Base-by-base conservation (phyloP, 2,888 invertebrate genomes). In the Pasiphila rectangulata region DNA sequence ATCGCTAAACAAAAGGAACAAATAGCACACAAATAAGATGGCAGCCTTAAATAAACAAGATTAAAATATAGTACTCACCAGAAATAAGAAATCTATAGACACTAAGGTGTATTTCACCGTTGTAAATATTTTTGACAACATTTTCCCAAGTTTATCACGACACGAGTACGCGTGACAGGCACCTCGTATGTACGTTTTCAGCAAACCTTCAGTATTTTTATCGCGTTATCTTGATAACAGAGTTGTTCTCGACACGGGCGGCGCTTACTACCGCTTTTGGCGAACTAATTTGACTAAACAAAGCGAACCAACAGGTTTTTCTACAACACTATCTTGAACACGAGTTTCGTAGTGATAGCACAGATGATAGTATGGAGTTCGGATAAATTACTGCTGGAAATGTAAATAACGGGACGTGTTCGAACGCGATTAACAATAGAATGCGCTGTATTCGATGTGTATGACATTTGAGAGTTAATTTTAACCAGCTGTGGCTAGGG, bases 181-280 rank as follows among this genome's bases (percentile, higher is more conserved):
- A 59, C 61, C 58, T 61, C 64, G 59, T 63, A 63, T n/a, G n/a
- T n/a, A n/a, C 65, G 68, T 65, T 72, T 75, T 73, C 69, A 72
- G 68, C 72, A 55, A 62, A 56, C 51, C 72, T 54, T 56, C 67
- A 74, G 75, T 86, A 84, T 78, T 79, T 83, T 85, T 86, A 85
- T 85, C 85, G 51, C 64, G 64, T 61, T 79, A 84, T 83, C 83
- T 83, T 83, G 87, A 86, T 87, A 86, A 86, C n/a, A 83, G 70
- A 78, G 74, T 76, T 81, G 83, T 85, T 84, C 84, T 80, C 67
- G 40, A 21, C 38, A 19, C 53, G 36, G 29, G 51, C 50, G 56
- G 36, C 44, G 46, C 24, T 24, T 36, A 44, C 17, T 21, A 16
- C 39, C 29, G 23, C 47, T 41, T 13, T 47, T 45, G 39, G 21